Base-by-base conservation (phyloP, 64 coral and sea anemone genomes). In the Dendrophyllia cribrosa region DNA sequence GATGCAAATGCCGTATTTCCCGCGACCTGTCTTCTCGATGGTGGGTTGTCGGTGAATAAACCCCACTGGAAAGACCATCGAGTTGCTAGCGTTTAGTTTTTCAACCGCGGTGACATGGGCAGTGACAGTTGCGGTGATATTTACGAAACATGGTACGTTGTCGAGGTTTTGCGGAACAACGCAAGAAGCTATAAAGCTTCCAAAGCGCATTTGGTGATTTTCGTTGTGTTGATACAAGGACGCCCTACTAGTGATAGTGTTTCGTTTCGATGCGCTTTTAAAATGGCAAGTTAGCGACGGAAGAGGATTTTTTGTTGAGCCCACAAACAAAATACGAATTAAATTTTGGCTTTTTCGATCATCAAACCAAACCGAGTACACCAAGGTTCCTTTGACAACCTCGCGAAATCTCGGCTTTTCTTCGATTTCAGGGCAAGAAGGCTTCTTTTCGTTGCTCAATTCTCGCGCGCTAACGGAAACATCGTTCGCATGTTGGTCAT, bases 351-450 rank as follows among this genome's bases (percentile, higher is more conserved):
- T 4, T 66, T 51, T 64, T 51, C 80, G 60, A 23, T 93, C 61
- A 64, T 86, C 81, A 75, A 76, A 78, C 58, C 79, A 92, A 34
- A 82, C 82, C 12, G 91, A 93, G 75, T 87, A 93, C 9, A 87
- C 43, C 13, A 87, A 10, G 5, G 59, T 87, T 26, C 82, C 91
- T 3, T 74, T 60, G 55, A 59, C 61, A 10, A 93, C n/a, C 61
- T 87, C 72, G 48, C 74, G 83, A 66, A 93, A 93, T 59, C 83
- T 62, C 63, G 63, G 58, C 78, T 66, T 51, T 68, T 67, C 43
- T 19, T 51, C 19, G 4, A 17, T 19, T 51, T 68, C 4, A 50
- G 34, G 6, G 2, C 80, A 84, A 0, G 58, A 10, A 4, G 6
- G 17, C 4, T 50, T 47, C 61, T 22, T 20, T 24, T 20, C 12